Evolutionary conservation across 2,888 invertebrate species (phyloP).

Genomic region (Dasypogon diadema): DNA sequence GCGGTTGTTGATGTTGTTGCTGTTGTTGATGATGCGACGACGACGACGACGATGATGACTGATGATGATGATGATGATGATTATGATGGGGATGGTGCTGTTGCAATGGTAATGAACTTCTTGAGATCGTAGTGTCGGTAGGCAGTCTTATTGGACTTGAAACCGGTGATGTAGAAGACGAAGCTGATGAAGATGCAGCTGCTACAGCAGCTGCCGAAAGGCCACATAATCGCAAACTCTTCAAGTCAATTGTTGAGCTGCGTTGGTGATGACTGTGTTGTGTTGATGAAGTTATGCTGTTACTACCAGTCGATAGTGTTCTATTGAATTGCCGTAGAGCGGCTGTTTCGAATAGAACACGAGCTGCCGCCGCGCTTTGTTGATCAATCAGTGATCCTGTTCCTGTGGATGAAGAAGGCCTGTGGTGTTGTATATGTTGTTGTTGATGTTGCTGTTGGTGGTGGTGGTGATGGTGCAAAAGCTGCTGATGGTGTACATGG

Average conservation of each 20-base stretch:
- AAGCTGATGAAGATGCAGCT: conserved; percentile 57
- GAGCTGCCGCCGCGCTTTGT: conserved; percentile 51
- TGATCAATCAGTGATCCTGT: conserved; percentile 45
- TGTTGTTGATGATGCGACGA: conserved; percentile 36
- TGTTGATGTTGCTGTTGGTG: conserved; percentile 52
- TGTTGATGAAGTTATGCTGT: conserved; percentile 53
- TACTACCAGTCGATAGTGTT: conserved; percentile 52
- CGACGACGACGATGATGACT: not conserved
- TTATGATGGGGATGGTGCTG: conserved; percentile 54
- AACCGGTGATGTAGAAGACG: conserved; percentile 59
- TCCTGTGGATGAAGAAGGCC: conserved; percentile 35
- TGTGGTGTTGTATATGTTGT: conserved; percentile 50
- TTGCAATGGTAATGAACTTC: conserved; percentile 58
- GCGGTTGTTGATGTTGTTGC: conserved; percentile 56
- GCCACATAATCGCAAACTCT: conserved; percentile 58
- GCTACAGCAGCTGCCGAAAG: conserved; percentile 56
- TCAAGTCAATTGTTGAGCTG: conserved; percentile 58
- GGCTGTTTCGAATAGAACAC: conserved; percentile 54
- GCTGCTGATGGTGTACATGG: conserved; percentile 46
- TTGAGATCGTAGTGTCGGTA: conserved; percentile 60
- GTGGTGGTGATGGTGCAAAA: conserved; percentile 53
- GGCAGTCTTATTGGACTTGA: conserved; percentile 59
- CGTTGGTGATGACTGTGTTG: conserved; percentile 54
- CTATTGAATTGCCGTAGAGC: conserved; percentile 53
- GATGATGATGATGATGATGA: conserved; percentile 49